phyloP scores from a whole-genome alignment of 2,888 invertebrate species.

The Tachina lurida region DNA sequence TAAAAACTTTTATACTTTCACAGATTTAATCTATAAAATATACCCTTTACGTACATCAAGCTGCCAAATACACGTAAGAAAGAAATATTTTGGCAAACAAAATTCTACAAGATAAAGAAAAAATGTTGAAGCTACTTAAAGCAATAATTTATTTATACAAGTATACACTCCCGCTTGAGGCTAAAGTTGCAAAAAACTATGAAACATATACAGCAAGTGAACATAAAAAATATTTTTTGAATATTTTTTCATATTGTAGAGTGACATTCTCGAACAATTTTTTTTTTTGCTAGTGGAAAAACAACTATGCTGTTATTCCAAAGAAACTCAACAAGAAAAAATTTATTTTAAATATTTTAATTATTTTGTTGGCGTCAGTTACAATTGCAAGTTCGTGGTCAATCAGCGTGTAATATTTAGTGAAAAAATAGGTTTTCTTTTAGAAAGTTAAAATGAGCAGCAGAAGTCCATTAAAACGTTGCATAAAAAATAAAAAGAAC shows the following conservation, averaged over 20 bases:
- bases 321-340: too few species aligned
- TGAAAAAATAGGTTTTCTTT: too few species aligned
- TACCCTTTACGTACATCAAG: constrained; percentile 6
- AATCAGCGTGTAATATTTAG: too few species aligned
- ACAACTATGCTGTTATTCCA: too few species aligned
- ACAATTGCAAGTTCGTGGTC: too few species aligned
- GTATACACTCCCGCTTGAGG: constrained; percentile 46
- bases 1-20: background rate
- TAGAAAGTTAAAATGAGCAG: too few species aligned
- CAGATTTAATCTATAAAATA: constrained; percentile 11
- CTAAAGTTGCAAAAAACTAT: constrained; percentile 12
- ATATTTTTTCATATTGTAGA: background rate
- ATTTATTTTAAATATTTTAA: too few species aligned
- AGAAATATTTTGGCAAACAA: constrained; percentile 42
- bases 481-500: too few species aligned
- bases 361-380: too few species aligned
- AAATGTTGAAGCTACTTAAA: constrained; percentile 22
- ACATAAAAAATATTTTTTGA: background rate
- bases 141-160: constrained; percentile 57
- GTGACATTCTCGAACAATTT: too few species aligned
- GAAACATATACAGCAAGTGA: background rate
- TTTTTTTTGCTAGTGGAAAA: too few species aligned
- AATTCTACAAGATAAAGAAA: constrained; percentile 9
- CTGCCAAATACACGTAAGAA: constrained; percentile 34
- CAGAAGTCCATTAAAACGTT: too few species aligned